Evolutionary conservation across 2,797 vertebrate genomes (phyloP), one percentile per base, ranked within the genome.

Genomic region (Platalea minor): DNA sequence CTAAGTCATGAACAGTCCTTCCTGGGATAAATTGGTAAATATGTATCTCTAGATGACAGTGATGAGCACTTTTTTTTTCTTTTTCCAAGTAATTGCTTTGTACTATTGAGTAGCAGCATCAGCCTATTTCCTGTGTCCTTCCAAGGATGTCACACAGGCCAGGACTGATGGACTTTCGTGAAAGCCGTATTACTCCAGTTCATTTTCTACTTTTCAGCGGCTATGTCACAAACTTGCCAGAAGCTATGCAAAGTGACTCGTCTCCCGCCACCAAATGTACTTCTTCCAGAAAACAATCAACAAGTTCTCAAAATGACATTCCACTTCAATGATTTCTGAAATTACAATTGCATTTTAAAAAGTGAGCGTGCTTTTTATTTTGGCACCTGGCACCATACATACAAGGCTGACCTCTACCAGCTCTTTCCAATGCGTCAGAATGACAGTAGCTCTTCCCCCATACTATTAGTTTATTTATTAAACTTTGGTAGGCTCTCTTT

Each of bases 381-480:
- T 73, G 73, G 26, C 16, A 23, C 7, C 39, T 48, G 35, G 20
- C 31, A 24, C 31, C 29, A 29, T 13, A 60, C 13, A 33, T 11
- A 50, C 17, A 28, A 78, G 35, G 19, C 70, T 95, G 94, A 91
- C 80, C 88, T 81, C 88, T 85, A 41, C 19, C 12, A 87, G 68
- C 23, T 87, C 64, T 80, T 93, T 73, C 68, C 72, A 45, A 18
- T 69, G 57, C 61, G 76, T 89, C 53, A 89, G 77, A 68, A 74
- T 89, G 56, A 46, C n/a, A 37, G 18, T 43, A 63, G 64, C 68
- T 85, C 74, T 89, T 93, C 72, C 74, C 46, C 39, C 45, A 77
- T 80, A 17, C 53, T 69, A 80, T 94, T 89, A 91, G 57, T 65
- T 93, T 80, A 91, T 94, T 93, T 93, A 93, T 94, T 91, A 96